Evolutionary conservation across 1,140 invertebrate species (phyloP).

Genomic region (Nephila pilipes): DNA sequence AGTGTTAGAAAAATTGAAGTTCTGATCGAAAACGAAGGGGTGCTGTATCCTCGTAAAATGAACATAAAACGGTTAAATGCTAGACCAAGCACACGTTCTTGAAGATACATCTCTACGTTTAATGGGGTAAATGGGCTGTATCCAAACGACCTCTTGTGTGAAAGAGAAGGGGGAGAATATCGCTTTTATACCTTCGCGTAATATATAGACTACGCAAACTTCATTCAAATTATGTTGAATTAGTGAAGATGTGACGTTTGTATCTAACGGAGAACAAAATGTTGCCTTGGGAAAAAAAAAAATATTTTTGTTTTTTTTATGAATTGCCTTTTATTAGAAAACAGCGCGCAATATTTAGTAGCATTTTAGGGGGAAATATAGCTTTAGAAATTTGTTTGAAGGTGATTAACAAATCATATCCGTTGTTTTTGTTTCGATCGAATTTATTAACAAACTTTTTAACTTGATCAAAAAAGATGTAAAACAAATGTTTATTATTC

Average conservation of each 20-base stretch:
- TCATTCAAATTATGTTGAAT: neutral
- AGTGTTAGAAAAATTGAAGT: too few relatives aligned
- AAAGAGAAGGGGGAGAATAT: neutral
- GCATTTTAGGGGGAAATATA: too few relatives aligned
- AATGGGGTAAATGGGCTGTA: neutral
- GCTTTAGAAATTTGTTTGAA: too few relatives aligned
- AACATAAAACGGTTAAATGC: neutral
- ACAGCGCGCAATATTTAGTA: too few relatives aligned
- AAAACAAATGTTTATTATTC: too few relatives aligned
- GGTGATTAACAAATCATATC: too few relatives aligned
- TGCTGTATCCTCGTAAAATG: neutral
- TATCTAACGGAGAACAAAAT: neutral
- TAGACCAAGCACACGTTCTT: neutral
- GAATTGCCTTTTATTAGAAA: neutral
- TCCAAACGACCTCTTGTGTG: neutral
- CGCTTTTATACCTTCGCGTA: neutral
- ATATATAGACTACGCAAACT: neutral
- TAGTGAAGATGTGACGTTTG: neutral
- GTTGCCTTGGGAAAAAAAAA: neutral
- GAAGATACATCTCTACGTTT: neutral
- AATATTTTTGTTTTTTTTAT: neutral
- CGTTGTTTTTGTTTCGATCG: too few relatives aligned
- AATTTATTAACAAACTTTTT: too few relatives aligned
- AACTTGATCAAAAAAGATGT: too few relatives aligned
- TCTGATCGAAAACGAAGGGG: neutral